Conservation (phyloP, 2,888 invertebrate genomes). For the Vanessa cardui region DNA sequence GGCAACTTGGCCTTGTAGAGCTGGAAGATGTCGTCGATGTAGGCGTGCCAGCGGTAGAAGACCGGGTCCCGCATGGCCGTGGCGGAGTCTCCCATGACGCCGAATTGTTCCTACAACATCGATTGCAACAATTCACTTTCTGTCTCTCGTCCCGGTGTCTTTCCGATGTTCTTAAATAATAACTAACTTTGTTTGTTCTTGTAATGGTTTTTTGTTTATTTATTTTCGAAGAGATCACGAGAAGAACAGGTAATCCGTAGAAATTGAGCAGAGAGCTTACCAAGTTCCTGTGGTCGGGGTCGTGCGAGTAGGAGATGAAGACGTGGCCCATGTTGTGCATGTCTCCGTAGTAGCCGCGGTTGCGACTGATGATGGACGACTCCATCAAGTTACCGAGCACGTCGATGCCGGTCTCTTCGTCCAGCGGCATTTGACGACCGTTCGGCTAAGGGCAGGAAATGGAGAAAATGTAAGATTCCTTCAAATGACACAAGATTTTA, state of each 20-base stretch:
- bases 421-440: slow-evolving; percentile 81
- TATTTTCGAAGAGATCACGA: no score
- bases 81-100: slow-evolving; percentile 92
- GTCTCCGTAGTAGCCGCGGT: slow-evolving; percentile 88
- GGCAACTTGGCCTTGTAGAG: slow-evolving; percentile 87
- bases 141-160: no score
- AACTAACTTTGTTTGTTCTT: no score
- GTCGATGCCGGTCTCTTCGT: slow-evolving; percentile 89
- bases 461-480: not conserved
- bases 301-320: slow-evolving; percentile 89
- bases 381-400: slow-evolving; percentile 91
- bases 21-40: slow-evolving; percentile 90
- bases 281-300: slow-evolving; percentile 89
- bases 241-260: no score
- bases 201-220: no score
- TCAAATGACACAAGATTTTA: no score
- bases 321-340: slow-evolving; percentile 93
- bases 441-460: slow-evolving; percentile 60
- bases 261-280: slow-evolving; percentile 56
- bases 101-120: slow-evolving; percentile 86
- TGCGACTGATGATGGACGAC: slow-evolving; percentile 86
- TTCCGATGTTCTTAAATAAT: no score
- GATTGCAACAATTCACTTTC: no score
- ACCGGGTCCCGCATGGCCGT: slow-evolving; percentile 94
- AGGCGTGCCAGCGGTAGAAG: slow-evolving; percentile 93